A percentile compares a stretch with the other conserved stretches of the same genome.
phyloP scores from a whole-genome alignment of 53 echinoderm and acorn worm species.

The Astropecten irregularis region DNA sequence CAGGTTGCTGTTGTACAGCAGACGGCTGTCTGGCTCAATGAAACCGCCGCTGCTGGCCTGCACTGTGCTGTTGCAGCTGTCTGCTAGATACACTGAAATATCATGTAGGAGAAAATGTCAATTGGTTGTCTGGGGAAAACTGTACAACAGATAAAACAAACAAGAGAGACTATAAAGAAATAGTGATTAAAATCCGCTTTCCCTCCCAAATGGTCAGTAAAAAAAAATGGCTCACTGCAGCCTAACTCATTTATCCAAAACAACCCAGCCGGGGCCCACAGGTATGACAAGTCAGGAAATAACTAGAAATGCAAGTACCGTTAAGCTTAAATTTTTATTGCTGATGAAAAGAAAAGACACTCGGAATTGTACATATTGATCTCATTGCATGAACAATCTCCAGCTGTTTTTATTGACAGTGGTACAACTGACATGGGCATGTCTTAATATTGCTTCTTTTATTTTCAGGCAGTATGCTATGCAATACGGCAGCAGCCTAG shows the following conservation, averaged over 20 bases:
- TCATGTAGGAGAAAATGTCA: no score
- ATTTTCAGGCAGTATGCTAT: no score
- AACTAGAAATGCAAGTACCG: no score
- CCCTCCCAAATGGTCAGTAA: neutral
- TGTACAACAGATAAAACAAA: slow-evolving; percentile 29
- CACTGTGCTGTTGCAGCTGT: slow-evolving; percentile 78
- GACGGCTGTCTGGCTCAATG: slow-evolving; percentile 85
- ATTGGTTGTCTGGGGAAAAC: no score
- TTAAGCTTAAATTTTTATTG: no score
- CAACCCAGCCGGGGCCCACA: neutral
- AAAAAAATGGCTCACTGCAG: neutral
- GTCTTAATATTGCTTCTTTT: no score
- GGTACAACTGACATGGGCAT: no score
- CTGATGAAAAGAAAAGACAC: no score
- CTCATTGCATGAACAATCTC: no score
- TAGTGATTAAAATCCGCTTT: neutral
- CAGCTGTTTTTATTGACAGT: no score
- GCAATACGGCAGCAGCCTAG: no score
- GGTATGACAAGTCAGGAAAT: neutral
- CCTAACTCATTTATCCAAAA: neutral
- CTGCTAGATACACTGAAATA: slow-evolving; percentile 70
- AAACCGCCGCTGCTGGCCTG: slow-evolving; percentile 72
- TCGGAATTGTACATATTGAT: no score
- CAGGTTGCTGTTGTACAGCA: slow-evolving; percentile 80
- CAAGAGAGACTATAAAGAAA: neutral